These are phyloP conservation scores for Drosophila incognita DNA, from an alignment of 2,888 invertebrate genomes.

Conservation along the genomic window DNA sequence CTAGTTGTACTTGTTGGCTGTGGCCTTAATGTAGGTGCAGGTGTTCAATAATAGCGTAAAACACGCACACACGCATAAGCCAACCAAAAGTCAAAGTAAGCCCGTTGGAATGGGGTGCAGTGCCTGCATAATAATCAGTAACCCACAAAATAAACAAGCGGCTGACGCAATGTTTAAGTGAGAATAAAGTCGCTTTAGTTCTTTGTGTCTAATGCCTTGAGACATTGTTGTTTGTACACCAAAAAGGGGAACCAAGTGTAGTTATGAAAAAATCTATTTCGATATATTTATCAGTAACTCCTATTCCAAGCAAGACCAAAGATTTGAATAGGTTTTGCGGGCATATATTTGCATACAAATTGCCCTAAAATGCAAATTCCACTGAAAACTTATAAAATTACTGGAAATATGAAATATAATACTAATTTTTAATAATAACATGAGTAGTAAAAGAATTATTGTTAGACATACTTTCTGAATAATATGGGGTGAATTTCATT, in stretches of 20 bases:
- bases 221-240: slow-evolving; percentile 42
- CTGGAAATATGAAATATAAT: background rate
- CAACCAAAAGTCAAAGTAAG: slow-evolving; percentile 14
- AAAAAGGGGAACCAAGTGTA: background rate
- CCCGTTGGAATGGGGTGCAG: slow-evolving; percentile 2
- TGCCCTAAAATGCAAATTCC: background rate
- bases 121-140: slow-evolving; percentile 20
- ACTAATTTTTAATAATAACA: background rate
- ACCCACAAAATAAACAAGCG: slow-evolving; percentile 33
- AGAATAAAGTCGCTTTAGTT: slow-evolving; percentile 2
- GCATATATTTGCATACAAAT: background rate
- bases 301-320: background rate
- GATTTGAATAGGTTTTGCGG: background rate
- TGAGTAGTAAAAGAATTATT: background rate
- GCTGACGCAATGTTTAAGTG: slow-evolving; percentile 15
- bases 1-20: background rate
- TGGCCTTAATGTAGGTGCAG: slow-evolving; percentile 53
- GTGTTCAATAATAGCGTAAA: slow-evolving; percentile 52
- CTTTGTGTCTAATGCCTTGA: slow-evolving; percentile 23
- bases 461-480: background rate
- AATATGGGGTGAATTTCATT: rapidly evolving
- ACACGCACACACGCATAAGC: slow-evolving; percentile 1
- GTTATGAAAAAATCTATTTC: background rate
- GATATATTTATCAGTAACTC: background rate
- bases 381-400: background rate